A percentile compares a stretch with the other conserved stretches of the same genome.
Conservation (phyloP, 2,797 vertebrate genomes). For the Streptopelia turtur region DNA sequence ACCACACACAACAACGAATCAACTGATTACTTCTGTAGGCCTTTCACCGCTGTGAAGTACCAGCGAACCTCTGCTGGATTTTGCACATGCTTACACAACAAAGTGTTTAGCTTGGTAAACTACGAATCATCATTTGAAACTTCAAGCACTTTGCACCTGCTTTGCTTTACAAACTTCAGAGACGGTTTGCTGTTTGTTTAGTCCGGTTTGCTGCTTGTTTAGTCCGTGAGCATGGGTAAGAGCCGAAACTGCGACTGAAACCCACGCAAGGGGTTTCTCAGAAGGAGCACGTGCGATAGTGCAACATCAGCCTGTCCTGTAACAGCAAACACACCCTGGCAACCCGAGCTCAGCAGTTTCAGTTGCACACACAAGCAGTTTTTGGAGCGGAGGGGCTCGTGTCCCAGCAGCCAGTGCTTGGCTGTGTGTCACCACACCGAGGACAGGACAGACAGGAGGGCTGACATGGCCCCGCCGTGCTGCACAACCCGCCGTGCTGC, state of each 20-base stretch:
- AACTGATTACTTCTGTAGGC: too few relatives aligned
- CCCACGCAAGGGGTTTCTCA: background rate
- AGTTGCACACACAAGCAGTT: background rate
- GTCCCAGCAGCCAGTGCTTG: accelerated
- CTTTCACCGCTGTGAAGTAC: background rate
- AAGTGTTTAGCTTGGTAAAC: background rate
- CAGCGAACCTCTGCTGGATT: background rate
- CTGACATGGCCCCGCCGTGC: accelerated
- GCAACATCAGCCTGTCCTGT: background rate
- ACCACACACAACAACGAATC: background rate
- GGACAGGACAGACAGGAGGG: accelerated
- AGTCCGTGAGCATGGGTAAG: background rate
- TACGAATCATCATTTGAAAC: background rate
- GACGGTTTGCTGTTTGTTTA: background rate
- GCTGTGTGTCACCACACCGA: accelerated
- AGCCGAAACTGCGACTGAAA: background rate
- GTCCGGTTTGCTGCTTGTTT: background rate
- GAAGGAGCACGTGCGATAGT: background rate
- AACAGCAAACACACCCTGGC: background rate
- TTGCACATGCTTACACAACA: background rate
- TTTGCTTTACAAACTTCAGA: background rate
- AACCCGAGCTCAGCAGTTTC: background rate
- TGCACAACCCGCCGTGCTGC: too few relatives aligned
- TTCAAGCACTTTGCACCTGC: background rate
- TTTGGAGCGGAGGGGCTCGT: background rate